Evolutionary conservation across 2,888 invertebrate species (phyloP).

Genomic region (Drosophila siamana): DNA sequence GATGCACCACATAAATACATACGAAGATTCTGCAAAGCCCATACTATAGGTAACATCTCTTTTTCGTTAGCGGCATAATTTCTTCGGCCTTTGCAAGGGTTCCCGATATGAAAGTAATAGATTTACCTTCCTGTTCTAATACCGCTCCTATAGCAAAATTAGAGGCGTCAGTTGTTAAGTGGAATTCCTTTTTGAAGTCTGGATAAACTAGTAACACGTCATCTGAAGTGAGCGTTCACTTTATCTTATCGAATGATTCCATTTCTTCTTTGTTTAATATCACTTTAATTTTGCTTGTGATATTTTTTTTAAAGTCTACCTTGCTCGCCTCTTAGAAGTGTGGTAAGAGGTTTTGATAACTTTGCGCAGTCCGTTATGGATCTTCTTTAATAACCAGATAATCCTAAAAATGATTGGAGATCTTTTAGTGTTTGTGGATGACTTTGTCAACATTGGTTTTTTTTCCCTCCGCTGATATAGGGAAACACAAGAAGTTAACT

Average conservation of each 20-base stretch:
- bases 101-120: neutral
- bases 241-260: neutral
- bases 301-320: neutral
- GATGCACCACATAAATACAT: neutral
- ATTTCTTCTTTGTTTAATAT: neutral
- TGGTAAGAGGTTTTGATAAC: too few species aligned
- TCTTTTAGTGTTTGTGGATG: neutral
- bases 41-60: neutral
- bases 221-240: neutral
- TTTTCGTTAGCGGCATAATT: too few species aligned
- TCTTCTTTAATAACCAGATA: neutral
- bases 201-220: neutral
- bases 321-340: neutral
- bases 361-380: neutral
- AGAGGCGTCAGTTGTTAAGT: neutral
- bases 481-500: too few species aligned
- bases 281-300: too few species aligned
- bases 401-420: conserved; percentile 1
- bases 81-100: too few species aligned
- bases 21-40: neutral
- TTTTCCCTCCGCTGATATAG: too few species aligned
- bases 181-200: neutral
- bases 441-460: too few species aligned
- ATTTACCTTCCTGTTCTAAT: neutral
- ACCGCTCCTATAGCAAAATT: conserved; percentile 1